Conservation (phyloP, 2,113 vertebrate genomes). For the Leptobrachium leishanense region DNA sequence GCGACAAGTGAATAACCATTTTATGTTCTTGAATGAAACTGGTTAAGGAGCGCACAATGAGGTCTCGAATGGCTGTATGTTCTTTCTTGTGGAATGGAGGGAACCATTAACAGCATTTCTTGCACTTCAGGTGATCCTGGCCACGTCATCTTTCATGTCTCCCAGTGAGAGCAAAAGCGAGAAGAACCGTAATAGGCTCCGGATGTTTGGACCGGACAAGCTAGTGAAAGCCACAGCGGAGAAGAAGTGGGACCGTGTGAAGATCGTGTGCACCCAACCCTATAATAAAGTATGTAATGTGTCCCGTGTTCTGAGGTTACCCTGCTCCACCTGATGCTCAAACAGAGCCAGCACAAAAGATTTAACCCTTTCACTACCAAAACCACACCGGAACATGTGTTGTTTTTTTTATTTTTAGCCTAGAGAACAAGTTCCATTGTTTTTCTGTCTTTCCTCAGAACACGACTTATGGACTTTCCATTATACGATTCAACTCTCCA, state of each 20-base stretch:
- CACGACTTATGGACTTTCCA: constrained; percentile 80
- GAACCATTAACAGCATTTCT: background rate
- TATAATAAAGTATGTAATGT: constrained; percentile 77
- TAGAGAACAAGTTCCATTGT: too few species aligned
- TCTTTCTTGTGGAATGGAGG: background rate
- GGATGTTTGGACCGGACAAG: constrained; percentile 79
- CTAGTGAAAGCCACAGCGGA: constrained; percentile 77
- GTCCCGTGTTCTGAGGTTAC: background rate
- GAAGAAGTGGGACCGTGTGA: constrained; percentile 86
- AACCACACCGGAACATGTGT: too few species aligned
- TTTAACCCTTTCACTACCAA: too few species aligned
- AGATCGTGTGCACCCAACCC: constrained; percentile 85
- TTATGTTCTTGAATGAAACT: too few species aligned
- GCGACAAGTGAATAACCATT: too few species aligned
- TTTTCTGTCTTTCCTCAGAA: constrained; percentile 61
- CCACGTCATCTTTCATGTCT: constrained; percentile 90
- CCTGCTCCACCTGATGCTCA: too few species aligned
- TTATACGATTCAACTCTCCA: constrained; percentile 82
- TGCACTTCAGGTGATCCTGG: constrained; percentile 75
- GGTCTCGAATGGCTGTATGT: too few species aligned
- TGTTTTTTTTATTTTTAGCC: too few species aligned
- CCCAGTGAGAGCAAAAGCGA: constrained; percentile 82
- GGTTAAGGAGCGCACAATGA: too few species aligned
- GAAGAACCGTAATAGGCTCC: constrained; percentile 76
- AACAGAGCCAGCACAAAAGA: too few species aligned